Base-by-base conservation (phyloP, 1,140 invertebrate genomes). In the Mycetomoellerius zeteki region DNA sequence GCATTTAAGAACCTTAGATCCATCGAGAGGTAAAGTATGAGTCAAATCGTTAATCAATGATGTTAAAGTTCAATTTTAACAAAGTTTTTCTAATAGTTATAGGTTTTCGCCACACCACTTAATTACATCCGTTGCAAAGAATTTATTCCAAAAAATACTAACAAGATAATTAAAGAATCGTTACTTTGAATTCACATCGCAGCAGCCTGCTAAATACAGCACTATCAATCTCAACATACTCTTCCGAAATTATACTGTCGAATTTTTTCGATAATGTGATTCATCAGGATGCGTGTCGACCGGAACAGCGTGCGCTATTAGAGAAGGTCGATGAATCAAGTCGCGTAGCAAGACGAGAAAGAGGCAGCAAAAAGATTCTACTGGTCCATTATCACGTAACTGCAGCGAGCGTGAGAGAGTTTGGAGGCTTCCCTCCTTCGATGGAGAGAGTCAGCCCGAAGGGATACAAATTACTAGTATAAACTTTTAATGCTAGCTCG, bases 401-500 rank as follows among this genome's bases (percentile, higher is more conserved):
- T 85, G 85, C 62, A 81, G 67, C 86, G 58, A 87, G 90, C 91
- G 90, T 92, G 91, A 91, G 91, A 92, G 91, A 89, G 56, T 89
- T 82, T 60, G 88, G 78, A 77, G 89, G 76, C 37, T 7, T 82
- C 58, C 65, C 75, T 84, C 64, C 30, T 52, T 62, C 58, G 21
- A 60, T 85, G 54, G 16, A 33, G 69, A 73, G 80, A 75, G 8
- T 60, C 54, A 60, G 58, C 75, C 65, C 30, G 37, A 65, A 76
- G 84, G 80, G 76, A 77, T 89, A 90, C 88, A 92, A 92, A 92
- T 92, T 90, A 92, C 91, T 91, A 89, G 87, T 89, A 90, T 92
- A 91, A 90, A 91, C 91, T 89, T 90, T 90, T 88, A 90, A 92
- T 91, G 88, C 87, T 72, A 85, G 86, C 64, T 50, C 72, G 69